Evolutionary conservation across 2,113 vertebrate genomes (phyloP), one percentile per base, ranked within the genome.

Genomic region (Phaetusa simplex): DNA sequence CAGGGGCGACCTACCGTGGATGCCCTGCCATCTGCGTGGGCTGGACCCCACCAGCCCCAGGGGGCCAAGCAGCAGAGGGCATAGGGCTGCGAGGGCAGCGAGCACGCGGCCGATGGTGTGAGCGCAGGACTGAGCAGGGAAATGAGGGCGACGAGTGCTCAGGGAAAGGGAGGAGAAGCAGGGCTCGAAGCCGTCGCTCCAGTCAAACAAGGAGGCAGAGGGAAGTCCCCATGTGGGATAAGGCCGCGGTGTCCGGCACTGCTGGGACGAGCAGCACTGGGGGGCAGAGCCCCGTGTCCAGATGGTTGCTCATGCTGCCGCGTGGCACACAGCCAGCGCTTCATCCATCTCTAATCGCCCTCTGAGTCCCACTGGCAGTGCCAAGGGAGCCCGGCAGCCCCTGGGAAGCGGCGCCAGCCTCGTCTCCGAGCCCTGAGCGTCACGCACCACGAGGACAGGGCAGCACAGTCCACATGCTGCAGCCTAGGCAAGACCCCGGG

Each of bases 1-100:
- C 0, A 0, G 30, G 52, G 43, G 24, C n/a, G 4, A 16, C 18
- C 42, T 6, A 1, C 5, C 34, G 1, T 0, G 53, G 93, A 43
- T 36, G 53, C 19, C 5, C 64, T 26, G 9, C 15, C 59, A 58
- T 16, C 76, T 14, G 3, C 1, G 1, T 0, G 8, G 71, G 76
- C 86, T 2, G 6, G 27, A 20, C 12, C n/a, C 40, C 74, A 20
- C 30, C 62, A 12, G 61, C 34, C 50, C 1, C 12, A 45, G 21
- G 24, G 52, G 81, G 34, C 69, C 0, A 13, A 42, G 82, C 2
- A 0, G 88, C 24, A 42, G 42, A 20, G 26, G 73, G 30, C 34
- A 3, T 72, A 27, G 13, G 61, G 71, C 58, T 4, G 50, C 2
- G 12, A 86, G 45, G 61, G 67, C 3, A 4, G 47, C 2, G 74